Evolutionary conservation across 2,113 vertebrate species (phyloP), one percentile per base, ranked within the genome.

Genomic region (Myodes glareolus): DNA sequence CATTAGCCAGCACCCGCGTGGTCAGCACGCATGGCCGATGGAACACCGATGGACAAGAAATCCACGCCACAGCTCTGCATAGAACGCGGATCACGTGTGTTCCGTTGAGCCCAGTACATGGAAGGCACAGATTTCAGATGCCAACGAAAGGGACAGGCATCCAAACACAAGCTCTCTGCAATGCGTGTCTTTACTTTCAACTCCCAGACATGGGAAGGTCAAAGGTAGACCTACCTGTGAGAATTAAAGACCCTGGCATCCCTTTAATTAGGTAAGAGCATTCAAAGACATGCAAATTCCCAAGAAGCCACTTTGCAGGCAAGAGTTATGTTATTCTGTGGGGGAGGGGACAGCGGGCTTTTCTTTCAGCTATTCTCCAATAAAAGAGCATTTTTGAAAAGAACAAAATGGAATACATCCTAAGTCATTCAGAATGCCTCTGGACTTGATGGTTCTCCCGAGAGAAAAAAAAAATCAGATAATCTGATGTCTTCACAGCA

Each of bases 191-290:
- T 98, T 98, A 97, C 97, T 98, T 97, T 98, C 95, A 96, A 82
- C 97, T 97, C 90, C 94, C 95, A 96, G 97, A 95, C 93, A 96
- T 95, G 92, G 91, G 92, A 96, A 98, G 97, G 98, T 98, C 98
- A 98, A 98, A 98, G 98, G 98, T 97, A 97, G 95, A 98, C 92
- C 97, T 98, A 95, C 92, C 98, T 97, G 98, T 50, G 96, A 98
- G 97, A 98, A 98, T 97, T 98, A 98, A 98, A 99, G 98, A 98
- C 95, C 96, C 84, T 95, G 78, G 97, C 97, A 98, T 97, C 96
- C 97, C 97, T 98, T 98, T 98, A 98, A 99, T 99, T 98, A 99
- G 98, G 97, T 97, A 98, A 98, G 92, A 52, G 94, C 96, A 98
- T 98, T 98, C 98, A 98, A 98, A 98, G 98, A 96, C 96, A 95